Evolutionary conservation across 2,888 invertebrate species (phyloP).

Genomic region (Drosophila leonis): DNA sequence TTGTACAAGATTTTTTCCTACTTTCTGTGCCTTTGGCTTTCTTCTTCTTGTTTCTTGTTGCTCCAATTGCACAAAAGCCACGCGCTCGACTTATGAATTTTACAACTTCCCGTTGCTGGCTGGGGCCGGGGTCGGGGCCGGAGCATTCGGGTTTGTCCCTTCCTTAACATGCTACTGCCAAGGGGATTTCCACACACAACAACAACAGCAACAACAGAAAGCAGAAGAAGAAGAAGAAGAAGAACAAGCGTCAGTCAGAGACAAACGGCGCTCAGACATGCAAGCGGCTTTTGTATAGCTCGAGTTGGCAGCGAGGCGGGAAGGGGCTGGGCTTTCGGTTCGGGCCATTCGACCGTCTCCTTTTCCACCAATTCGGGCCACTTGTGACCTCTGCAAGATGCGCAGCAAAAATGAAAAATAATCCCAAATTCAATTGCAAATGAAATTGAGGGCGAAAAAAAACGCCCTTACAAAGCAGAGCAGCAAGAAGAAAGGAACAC

Average conservation of each 20-base stretch:
- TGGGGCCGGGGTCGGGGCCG: conserved; percentile 30
- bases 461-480: conserved; percentile 45
- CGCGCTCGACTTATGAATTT: conserved; percentile 79
- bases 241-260: conserved; percentile 49
- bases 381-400: conserved; percentile 77
- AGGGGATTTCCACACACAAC: conserved; percentile 35
- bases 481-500: conserved; percentile 17
- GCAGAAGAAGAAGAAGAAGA: neutral
- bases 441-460: conserved; percentile 79
- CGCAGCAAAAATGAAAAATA: conserved; percentile 81
- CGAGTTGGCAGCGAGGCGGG: neutral
- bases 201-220: conserved; percentile 21
- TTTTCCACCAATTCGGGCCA: conserved; percentile 62
- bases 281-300: conserved; percentile 62
- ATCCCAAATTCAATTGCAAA: conserved; percentile 82
- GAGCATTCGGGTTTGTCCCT: conserved; percentile 53
- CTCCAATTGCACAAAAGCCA: conserved; percentile 80
- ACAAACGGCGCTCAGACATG: conserved; percentile 78
- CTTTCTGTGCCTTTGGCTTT: conserved; percentile 34
- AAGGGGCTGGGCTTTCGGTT: neutral
- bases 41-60: conserved; percentile 57
- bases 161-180: conserved; percentile 22
- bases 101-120: conserved; percentile 76
- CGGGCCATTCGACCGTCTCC: conserved; percentile 1
- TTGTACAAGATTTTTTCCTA: conserved; percentile 60